Percentiles rank a stretch among this genome's conserved stretches.
Conservation (phyloP, 2,113 vertebrate genomes). For the Papio anubis region DNA sequence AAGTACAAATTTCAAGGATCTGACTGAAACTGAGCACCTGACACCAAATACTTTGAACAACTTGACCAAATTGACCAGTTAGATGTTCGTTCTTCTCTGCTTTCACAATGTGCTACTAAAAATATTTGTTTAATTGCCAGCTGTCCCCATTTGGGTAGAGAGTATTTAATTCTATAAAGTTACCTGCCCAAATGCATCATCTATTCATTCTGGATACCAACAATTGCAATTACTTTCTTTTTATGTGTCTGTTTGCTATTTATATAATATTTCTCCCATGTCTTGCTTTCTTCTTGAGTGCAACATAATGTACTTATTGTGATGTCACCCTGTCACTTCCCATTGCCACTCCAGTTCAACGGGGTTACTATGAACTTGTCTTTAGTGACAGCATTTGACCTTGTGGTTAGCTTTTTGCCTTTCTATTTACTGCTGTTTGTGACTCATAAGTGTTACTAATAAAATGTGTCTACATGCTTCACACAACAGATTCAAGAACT, state of each 20-base stretch:
- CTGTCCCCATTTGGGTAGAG: not conserved
- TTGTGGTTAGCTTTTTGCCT: not conserved
- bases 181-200: not conserved
- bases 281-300: conserved; percentile 16
- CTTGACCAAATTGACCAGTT: not conserved
- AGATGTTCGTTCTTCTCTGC: not conserved
- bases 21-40: not conserved
- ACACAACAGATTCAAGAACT: not conserved
- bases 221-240: not conserved
- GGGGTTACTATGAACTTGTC: not conserved
- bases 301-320: not conserved
- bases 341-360: not conserved
- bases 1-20: not conserved
- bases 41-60: not conserved
- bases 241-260: not conserved
- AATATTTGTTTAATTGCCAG: not conserved
- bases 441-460: not conserved
- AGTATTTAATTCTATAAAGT: conserved; percentile 13
- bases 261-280: not conserved
- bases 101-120: not conserved
- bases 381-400: conserved; percentile 34
- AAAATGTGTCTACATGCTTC: conserved; percentile 19
- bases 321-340: not conserved
- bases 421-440: conserved; percentile 25
- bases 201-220: not conserved